Conservation (phyloP, 2,113 vertebrate genomes). For the Aegotheles bennettii region DNA sequence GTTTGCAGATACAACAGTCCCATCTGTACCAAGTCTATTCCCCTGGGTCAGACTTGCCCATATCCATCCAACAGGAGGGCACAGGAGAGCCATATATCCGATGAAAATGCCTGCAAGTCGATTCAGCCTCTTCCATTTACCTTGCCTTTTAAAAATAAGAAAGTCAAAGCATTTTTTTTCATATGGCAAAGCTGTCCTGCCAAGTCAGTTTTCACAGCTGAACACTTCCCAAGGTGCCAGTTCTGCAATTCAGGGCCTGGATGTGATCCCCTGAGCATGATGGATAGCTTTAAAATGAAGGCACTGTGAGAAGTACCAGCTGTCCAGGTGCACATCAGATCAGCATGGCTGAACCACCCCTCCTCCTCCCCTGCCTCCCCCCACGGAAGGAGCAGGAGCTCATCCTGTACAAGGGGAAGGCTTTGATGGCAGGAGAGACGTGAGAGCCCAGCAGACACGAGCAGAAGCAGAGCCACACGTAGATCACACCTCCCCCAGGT, state of each 20-base stretch:
- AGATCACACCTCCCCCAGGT: not conserved
- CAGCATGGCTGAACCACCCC: constrained; percentile 51
- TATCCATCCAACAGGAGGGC: not conserved
- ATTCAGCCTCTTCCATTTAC: not conserved
- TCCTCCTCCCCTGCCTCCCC: not conserved
- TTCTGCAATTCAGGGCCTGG: constrained; percentile 46
- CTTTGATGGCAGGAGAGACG: not conserved
- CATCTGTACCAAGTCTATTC: not conserved
- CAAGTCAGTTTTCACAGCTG: constrained; percentile 66
- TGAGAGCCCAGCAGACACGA: not conserved
- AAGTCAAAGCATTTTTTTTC: constrained; percentile 28
- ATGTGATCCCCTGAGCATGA: constrained; percentile 43
- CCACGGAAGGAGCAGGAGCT: not conserved
- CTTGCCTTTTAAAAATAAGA: not conserved
- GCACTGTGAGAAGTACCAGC: constrained; percentile 38
- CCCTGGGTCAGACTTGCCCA: not conserved
- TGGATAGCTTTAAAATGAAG: constrained; percentile 68
- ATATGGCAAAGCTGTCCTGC: not conserved
- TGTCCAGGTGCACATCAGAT: constrained; percentile 57
- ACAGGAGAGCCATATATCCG: not conserved
- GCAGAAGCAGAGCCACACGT: rapidly evolving
- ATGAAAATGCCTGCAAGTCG: not conserved
- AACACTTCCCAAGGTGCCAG: constrained; percentile 66
- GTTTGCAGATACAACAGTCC: not conserved
- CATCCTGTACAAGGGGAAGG: not conserved